These are phyloP conservation scores for Asbolus verrucosus DNA, from an alignment of 1,140 invertebrate species.

Conservation along the genomic window DNA sequence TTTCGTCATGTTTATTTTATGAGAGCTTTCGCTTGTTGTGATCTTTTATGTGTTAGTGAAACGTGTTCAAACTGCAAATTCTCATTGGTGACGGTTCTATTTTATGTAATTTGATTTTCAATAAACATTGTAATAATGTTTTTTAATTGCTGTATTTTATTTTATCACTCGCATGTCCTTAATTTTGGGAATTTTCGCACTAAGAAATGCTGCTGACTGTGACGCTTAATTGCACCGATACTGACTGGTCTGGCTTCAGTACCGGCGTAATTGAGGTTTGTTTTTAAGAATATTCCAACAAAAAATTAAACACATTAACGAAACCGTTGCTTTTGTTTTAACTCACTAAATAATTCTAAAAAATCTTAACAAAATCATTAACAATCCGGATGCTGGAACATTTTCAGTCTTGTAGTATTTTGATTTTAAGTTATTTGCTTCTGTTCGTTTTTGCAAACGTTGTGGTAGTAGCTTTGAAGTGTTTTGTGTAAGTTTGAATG, in stretches of 20 bases:
- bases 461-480: conserved; percentile 40
- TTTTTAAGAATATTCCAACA: conserved; percentile 23
- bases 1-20: conserved; percentile 21
- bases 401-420: conserved; percentile 37
- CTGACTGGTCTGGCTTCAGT: neutral
- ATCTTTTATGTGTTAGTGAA: conserved; percentile 35
- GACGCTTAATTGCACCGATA: neutral
- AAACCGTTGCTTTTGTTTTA: conserved; percentile 20
- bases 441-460: conserved; percentile 39
- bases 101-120: conserved; percentile 60
- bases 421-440: conserved; percentile 34
- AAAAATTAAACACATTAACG: conserved; percentile 19
- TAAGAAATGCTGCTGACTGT: conserved; percentile 13
- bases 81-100: conserved; percentile 61
- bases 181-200: conserved; percentile 51
- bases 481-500: conserved; percentile 34
- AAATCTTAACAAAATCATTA: conserved; percentile 32
- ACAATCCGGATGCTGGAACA: conserved; percentile 34
- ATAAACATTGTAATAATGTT: conserved; percentile 63
- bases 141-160: conserved; percentile 62
- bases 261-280: conserved; percentile 2
- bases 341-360: conserved; percentile 38
- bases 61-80: conserved; percentile 53
- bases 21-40: conserved; percentile 7
- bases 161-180: conserved; percentile 60